phyloP scores from a whole-genome alignment of 2,888 invertebrate species.

The Tetranychus truncatus region DNA sequence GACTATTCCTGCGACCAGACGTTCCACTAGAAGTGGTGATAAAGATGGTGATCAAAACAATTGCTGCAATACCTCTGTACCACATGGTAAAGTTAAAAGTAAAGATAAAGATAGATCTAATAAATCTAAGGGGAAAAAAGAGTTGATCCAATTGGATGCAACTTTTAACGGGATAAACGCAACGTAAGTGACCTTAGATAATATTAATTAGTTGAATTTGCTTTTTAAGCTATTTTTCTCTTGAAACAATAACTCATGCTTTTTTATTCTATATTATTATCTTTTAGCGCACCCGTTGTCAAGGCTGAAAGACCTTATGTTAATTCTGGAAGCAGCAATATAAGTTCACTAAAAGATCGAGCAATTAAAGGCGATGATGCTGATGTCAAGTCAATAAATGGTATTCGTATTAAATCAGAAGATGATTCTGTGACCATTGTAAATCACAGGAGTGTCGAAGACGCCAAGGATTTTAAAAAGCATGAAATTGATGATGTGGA shows the following conservation, averaged over 20 bases:
- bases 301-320: too few species aligned
- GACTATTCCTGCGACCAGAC: slow-evolving; percentile 2
- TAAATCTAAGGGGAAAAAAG: neutral
- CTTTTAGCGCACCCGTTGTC: too few species aligned
- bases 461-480: too few species aligned
- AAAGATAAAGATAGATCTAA: neutral
- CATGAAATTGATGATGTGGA: neutral
- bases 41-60: neutral
- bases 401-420: too few species aligned
- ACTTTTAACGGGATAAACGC: neutral
- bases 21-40: neutral
- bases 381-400: too few species aligned
- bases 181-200: neutral
- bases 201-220: neutral
- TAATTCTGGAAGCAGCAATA: too few species aligned
- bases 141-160: neutral
- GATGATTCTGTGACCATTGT: too few species aligned
- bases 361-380: too few species aligned
- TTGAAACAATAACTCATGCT: neutral
- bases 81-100: neutral
- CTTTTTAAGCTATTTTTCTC: neutral
- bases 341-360: too few species aligned
- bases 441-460: too few species aligned
- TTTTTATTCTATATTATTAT: neutral
- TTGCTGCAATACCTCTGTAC: neutral